Evolutionary conservation across 2,888 invertebrate genomes (phyloP).

Genomic region (Parnassius mnemosyne): DNA sequence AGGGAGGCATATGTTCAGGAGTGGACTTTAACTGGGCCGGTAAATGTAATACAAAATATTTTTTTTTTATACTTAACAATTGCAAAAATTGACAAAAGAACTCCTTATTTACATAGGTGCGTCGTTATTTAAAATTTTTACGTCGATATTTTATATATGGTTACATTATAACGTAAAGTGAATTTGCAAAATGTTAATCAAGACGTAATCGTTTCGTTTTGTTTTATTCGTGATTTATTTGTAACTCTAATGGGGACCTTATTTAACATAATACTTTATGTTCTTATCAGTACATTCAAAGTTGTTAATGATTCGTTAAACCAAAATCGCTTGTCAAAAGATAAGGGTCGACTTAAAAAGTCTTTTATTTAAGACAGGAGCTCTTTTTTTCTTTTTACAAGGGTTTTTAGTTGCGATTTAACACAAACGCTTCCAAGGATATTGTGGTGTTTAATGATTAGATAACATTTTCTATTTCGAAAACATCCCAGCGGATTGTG

Average conservation of each 20-base stretch:
- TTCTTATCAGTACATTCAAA: conserved; percentile 44
- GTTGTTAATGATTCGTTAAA: conserved; percentile 35
- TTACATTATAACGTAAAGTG: conserved; percentile 14
- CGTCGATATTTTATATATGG: conserved; percentile 34
- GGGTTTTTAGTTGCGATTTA: conserved; percentile 7
- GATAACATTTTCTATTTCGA: conserved; percentile 18
- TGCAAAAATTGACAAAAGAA: no score
- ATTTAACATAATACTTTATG: conserved; percentile 43
- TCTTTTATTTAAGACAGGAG: conserved; percentile 34
- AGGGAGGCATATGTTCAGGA: no score
- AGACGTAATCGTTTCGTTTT: conserved; percentile 19
- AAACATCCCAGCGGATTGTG: background rate
- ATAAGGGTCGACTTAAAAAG: conserved; percentile 34
- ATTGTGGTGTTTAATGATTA: conserved; percentile 20
- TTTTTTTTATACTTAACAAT: no score
- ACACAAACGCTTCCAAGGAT: conserved; percentile 3
- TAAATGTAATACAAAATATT: no score
- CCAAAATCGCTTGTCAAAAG: conserved; percentile 36
- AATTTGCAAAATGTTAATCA: conserved; percentile 22
- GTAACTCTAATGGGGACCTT: conserved; percentile 34
- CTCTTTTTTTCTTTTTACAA: conserved; percentile 27
- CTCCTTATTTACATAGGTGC: background rate
- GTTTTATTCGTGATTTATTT: conserved; percentile 32
- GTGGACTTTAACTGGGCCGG: no score
- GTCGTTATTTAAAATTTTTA: conserved; percentile 20